A percentile compares a stretch with the other conserved stretches of the same genome.
phyloP scores from a whole-genome alignment of 2,888 invertebrate species.

The Teinopalpus imperialis region DNA sequence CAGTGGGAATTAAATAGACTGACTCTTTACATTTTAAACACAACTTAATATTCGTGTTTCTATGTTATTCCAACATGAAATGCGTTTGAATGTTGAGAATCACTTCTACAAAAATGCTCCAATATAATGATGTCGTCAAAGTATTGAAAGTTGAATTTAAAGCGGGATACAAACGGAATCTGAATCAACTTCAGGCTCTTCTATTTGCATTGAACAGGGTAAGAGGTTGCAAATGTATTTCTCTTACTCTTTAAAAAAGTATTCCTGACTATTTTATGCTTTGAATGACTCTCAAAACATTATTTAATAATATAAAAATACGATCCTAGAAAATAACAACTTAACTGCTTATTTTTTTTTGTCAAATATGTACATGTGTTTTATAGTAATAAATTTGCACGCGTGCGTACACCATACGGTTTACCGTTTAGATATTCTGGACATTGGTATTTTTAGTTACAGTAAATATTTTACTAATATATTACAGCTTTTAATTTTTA shows the following conservation, averaged over 20 bases:
- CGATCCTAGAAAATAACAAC: no score
- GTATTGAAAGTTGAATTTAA: constrained; percentile 58
- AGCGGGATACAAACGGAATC: constrained; percentile 48
- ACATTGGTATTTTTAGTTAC: no score
- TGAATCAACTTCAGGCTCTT: constrained; percentile 55
- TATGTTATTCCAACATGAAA: constrained; percentile 4
- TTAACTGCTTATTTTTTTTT: no score
- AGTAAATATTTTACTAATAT: no score
- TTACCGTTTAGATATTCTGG: no score
- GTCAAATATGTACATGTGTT: no score
- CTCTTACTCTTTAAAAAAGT: constrained; percentile 8
- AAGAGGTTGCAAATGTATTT: constrained; percentile 38
- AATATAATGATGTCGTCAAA: constrained; percentile 63
- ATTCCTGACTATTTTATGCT: constrained; percentile 11
- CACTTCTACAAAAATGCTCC: constrained; percentile 16
- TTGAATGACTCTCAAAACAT: not conserved
- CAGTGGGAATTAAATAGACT: no score
- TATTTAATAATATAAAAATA: no score
- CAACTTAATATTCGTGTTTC: not conserved
- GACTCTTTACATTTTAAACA: no score
- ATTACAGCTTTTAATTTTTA: no score
- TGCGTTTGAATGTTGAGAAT: constrained; percentile 8
- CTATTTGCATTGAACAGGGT: constrained; percentile 65
- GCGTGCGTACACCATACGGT: no score
- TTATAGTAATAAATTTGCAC: no score